phyloP scores from a whole-genome alignment of 2,888 invertebrate species.

The Brachyptera risi region DNA sequence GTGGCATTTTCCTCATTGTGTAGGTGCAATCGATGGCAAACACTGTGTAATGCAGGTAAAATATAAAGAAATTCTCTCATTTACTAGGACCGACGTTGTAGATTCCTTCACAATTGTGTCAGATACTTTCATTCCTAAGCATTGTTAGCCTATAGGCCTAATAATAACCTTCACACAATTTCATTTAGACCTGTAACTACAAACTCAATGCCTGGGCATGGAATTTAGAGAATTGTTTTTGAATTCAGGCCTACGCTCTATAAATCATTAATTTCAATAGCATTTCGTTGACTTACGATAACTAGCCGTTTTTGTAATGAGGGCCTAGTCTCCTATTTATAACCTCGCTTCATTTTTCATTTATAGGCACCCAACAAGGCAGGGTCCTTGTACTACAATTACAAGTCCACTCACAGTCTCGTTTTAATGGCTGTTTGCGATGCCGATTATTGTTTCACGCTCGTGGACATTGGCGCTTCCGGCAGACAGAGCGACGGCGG shows the following conservation, averaged over 20 bases:
- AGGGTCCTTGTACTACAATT: slow-evolving; percentile 6
- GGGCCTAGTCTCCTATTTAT: too few relatives aligned
- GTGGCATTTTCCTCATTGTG: background rate
- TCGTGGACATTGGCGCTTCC: slow-evolving; percentile 8
- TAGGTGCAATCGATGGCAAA: background rate
- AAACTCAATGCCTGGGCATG: background rate
- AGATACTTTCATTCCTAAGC: background rate
- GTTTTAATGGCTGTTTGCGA: slow-evolving; percentile 34
- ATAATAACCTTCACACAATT: too few relatives aligned
- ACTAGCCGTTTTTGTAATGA: too few relatives aligned
- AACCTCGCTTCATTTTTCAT: background rate
- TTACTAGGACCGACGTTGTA: too few relatives aligned
- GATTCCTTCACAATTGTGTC: too few relatives aligned
- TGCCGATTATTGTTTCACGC: slow-evolving; percentile 33
- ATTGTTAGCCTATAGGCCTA: background rate
- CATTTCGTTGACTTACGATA: too few relatives aligned
- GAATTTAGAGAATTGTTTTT: background rate
- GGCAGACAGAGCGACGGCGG: slow-evolving; percentile 24
- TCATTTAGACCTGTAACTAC: too few relatives aligned
- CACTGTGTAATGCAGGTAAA: background rate
- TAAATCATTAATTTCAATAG: too few relatives aligned
- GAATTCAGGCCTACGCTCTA: background rate
- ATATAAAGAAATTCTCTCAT: too few relatives aligned
- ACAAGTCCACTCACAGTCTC: slow-evolving; percentile 32
- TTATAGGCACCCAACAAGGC: background rate